Evolutionary conservation across 2,888 invertebrate genomes (phyloP).

Genomic region (Coenonympha arcania): DNA sequence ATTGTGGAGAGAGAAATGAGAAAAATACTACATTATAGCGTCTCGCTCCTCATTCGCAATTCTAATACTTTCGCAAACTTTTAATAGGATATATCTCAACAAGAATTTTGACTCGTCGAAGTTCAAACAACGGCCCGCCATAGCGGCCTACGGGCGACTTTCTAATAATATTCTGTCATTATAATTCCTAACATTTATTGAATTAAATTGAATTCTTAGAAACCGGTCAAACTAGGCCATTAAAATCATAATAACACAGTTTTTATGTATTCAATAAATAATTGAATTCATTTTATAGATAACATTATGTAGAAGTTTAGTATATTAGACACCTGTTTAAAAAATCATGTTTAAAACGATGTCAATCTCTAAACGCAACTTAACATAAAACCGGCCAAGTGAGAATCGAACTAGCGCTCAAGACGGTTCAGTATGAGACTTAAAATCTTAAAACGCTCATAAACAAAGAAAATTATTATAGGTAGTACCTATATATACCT

Average conservation of each 20-base stretch:
- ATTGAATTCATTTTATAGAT: background rate
- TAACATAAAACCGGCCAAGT: too few species aligned
- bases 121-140: conserved; percentile 47
- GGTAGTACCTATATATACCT: too few species aligned
- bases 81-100: conserved; percentile 71
- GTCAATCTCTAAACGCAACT: background rate
- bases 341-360: background rate
- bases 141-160: conserved; percentile 39
- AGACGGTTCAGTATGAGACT: too few species aligned
- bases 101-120: conserved; percentile 57
- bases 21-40: conserved; percentile 66
- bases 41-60: conserved; percentile 70
- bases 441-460: too few species aligned
- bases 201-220: conserved; percentile 22
- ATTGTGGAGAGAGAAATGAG: conserved; percentile 44
- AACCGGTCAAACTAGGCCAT: conserved; percentile 5
- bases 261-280: background rate
- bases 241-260: background rate
- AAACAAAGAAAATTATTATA: too few species aligned
- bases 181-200: conserved; percentile 16
- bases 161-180: conserved; percentile 34
- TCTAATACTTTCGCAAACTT: conserved; percentile 72
- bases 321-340: background rate
- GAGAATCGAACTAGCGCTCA: too few species aligned
- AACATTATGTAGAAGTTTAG: background rate